Base-by-base conservation (phyloP, 2,797 vertebrate genomes). In the Odontamblyopus lacepedii region DNA sequence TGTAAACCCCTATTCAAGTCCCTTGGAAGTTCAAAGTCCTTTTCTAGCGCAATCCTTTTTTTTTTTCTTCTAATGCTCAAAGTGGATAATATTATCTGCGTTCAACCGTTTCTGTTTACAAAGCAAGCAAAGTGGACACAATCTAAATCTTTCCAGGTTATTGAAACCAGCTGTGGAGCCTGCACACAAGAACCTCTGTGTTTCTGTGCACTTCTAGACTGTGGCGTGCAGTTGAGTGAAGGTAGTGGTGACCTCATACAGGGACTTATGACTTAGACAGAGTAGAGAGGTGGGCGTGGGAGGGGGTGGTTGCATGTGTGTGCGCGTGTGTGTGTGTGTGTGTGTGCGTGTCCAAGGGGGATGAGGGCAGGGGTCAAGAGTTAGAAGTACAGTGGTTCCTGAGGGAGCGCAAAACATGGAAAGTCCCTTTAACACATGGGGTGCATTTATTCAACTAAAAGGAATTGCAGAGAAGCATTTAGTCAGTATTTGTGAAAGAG, bases 141-240 rank as follows among this genome's bases (percentile, higher is more conserved):
- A 81, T 83, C 80, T 83, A 27, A 89, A 70, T 89, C 83, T 30
- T 83, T 77, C 80, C 78, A 79, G 74, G 30, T 92, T 93, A 94
- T 93, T 93, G 80, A 87, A 94, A 93, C 88, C 93, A 94, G 91
- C 90, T 92, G 91, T 82, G 81, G 84, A 65, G 74, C 74, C 60
- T 73, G 78, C 73, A 89, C 88, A 92, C 87, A 90, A 80, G 83
- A 83, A 78, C 76, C 83, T 78, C 83, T 92, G 78, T 91, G 84
- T 86, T 85, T 80, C 80, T 69, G 79, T 60, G 76, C 61, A 65
- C 69, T 83, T n/a, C 63, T 48, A 71, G 61, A 85, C 77, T 77
- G 69, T 66, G 18, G 89, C 71, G 15, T 85, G 76, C 83, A 65
- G 77, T 83, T 87, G 78, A 74, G 85, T 86, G 90, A 90, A 81